phyloP scores from a whole-genome alignment of 2,888 invertebrate genomes.

The Trachelus tabidus region DNA sequence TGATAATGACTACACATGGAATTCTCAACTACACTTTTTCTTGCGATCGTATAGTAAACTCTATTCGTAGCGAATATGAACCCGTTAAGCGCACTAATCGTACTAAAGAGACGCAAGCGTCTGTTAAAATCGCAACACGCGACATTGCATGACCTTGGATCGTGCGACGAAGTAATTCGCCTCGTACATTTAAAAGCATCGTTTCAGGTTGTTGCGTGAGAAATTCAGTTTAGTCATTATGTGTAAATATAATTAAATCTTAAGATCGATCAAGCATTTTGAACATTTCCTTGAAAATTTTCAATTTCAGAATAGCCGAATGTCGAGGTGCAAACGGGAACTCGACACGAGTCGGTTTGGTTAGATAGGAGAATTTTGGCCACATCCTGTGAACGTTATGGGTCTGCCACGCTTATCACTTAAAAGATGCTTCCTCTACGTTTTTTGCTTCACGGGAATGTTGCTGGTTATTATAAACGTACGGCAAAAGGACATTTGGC shows the following conservation, averaged over 20 bases:
- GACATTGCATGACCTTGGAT: neutral
- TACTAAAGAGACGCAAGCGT: neutral
- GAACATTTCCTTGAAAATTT: neutral
- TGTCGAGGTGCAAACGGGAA: constrained; percentile 10
- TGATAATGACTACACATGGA: neutral
- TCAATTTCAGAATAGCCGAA: constrained; percentile 20
- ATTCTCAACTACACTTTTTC: neutral
- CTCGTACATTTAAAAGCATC: neutral
- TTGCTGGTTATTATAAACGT: constrained; percentile 70
- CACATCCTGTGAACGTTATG: constrained; percentile 57
- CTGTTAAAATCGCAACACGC: neutral
- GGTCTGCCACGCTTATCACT: constrained; percentile 71
- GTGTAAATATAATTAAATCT: neutral
- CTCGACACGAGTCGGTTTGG: constrained; percentile 13
- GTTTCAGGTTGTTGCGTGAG: neutral
- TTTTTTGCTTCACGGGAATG: constrained; percentile 68
- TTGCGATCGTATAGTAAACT: neutral
- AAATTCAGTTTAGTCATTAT: neutral
- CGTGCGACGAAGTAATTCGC: neutral
- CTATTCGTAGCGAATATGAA: neutral
- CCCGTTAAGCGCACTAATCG: neutral
- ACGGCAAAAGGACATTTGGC: constrained; percentile 63
- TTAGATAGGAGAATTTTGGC: neutral
- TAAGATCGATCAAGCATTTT: neutral
- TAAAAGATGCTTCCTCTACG: constrained; percentile 71